A percentile compares a stretch with the other conserved stretches of the same genome.
Conservation (phyloP, 2,113 vertebrate species). For the Pipa parva region DNA sequence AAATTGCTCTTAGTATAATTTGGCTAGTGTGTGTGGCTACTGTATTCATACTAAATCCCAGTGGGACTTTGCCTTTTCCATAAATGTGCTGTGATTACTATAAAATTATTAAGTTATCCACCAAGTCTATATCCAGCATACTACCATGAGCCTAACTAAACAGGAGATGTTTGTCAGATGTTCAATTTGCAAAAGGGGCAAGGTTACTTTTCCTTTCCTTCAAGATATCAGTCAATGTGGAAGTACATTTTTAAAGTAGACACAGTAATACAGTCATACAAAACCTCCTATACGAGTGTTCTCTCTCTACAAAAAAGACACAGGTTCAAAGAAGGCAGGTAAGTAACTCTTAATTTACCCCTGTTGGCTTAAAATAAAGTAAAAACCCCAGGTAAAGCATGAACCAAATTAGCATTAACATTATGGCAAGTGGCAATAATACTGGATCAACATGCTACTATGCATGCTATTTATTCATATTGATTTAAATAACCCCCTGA, state of each 20-base stretch:
- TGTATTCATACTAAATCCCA: slow-evolving; percentile 8
- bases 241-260: slow-evolving; percentile 11
- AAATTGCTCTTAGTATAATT: background rate
- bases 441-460: too few species aligned
- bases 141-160: slow-evolving; percentile 7
- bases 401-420: too few species aligned
- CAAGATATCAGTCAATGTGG: slow-evolving; percentile 1
- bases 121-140: background rate
- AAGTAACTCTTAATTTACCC: too few species aligned
- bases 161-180: slow-evolving; percentile 18
- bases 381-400: too few species aligned
- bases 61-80: background rate
- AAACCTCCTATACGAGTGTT: too few species aligned
- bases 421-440: too few species aligned
- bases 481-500: too few species aligned
- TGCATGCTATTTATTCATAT: too few species aligned
- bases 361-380: too few species aligned
- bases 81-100: slow-evolving; percentile 5
- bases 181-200: slow-evolving; percentile 4
- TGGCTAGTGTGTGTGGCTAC: background rate
- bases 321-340: too few species aligned
- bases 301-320: too few species aligned
- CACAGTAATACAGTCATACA: slow-evolving; percentile 10
- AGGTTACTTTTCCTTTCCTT: slow-evolving; percentile 1
- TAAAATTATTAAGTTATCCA: slow-evolving; percentile 12